Percentiles rank a stretch among this genome's conserved stretches.
These are phyloP conservation scores for Drosophila pseudoananassae DNA, from an alignment of 1,140 invertebrate genomes.

Conservation along the genomic window DNA sequence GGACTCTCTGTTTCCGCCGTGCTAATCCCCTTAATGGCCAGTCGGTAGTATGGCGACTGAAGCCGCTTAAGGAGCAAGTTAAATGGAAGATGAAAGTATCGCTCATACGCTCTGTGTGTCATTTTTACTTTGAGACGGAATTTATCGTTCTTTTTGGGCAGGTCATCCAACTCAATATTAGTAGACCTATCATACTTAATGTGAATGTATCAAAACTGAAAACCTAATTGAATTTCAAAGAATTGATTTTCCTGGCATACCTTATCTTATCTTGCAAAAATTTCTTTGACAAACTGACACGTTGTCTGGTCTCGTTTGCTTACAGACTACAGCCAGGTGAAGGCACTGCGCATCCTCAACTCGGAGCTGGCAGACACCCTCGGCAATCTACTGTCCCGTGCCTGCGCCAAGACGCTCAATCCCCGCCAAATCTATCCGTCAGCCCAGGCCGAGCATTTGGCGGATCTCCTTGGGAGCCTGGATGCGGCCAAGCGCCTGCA, in stretches of 20 bases:
- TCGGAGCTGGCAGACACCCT: slow-evolving; percentile 96
- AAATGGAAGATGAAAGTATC: slow-evolving; percentile 31
- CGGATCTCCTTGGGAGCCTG: slow-evolving; percentile 82
- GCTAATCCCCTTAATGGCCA: slow-evolving; percentile 51
- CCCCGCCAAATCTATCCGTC: slow-evolving; percentile 89
- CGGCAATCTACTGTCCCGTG: slow-evolving; percentile 95
- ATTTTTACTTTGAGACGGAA: too few relatives aligned
- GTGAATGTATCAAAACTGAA: neutral
- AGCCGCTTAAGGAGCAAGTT: slow-evolving; percentile 1
- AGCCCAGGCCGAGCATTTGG: slow-evolving; percentile 85
- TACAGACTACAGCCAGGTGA: slow-evolving; percentile 93
- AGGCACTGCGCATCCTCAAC: slow-evolving; percentile 92
- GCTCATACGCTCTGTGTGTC: slow-evolving; percentile 13
- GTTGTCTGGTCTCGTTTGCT: slow-evolving; percentile 2
- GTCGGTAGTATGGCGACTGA: slow-evolving; percentile 14
- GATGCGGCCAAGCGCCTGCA: slow-evolving; percentile 86
- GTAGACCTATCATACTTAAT: too few relatives aligned
- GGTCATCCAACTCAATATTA: neutral
- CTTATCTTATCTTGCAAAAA: neutral
- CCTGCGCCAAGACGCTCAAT: slow-evolving; percentile 91
- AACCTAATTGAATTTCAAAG: neutral
- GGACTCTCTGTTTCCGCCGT: slow-evolving; percentile 17
- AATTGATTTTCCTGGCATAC: neutral
- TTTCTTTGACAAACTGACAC: slow-evolving; percentile 14
- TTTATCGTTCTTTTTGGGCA: neutral